Evolutionary conservation across 2,888 invertebrate species (phyloP).

Genomic region (Lasioglossum villosulum): DNA sequence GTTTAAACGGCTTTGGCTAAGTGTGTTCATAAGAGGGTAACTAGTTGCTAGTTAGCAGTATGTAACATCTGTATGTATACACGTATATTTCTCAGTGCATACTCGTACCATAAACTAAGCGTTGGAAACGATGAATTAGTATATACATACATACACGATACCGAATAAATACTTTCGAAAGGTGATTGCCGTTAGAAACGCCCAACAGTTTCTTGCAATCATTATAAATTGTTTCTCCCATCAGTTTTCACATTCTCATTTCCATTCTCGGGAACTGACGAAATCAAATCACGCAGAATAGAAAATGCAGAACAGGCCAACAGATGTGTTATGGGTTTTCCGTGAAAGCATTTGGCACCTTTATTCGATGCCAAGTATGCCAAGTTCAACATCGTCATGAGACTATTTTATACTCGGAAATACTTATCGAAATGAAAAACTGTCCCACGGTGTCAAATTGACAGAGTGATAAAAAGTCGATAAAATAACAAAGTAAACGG

Average conservation of each 20-base stretch:
- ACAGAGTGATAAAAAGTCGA: too few relatives aligned
- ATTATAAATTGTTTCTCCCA: not conserved
- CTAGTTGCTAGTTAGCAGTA: slow-evolving; percentile 23
- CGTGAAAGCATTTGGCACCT: slow-evolving; percentile 35
- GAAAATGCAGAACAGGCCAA: slow-evolving; percentile 3
- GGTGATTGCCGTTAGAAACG: not conserved
- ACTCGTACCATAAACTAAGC: not conserved
- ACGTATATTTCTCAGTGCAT: not conserved
- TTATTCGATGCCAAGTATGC: slow-evolving; percentile 19
- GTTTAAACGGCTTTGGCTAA: not conserved
- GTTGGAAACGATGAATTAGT: not conserved
- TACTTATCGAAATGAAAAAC: not conserved
- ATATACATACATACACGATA: not conserved
- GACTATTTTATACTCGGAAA: slow-evolving; percentile 10
- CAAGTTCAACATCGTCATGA: slow-evolving; percentile 43
- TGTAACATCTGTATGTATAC: slow-evolving; percentile 4
- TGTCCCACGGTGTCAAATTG: too few relatives aligned
- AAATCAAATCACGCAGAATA: not conserved
- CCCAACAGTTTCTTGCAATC: not conserved
- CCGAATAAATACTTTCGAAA: not conserved
- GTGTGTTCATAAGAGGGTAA: slow-evolving; percentile 21
- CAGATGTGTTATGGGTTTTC: slow-evolving; percentile 16
- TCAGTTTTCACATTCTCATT: not conserved
- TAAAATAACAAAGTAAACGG: too few relatives aligned
- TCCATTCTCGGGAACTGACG: not conserved